phyloP scores from a whole-genome alignment of 2,797 vertebrate species.

The Rhadinocentrus ornatus region DNA sequence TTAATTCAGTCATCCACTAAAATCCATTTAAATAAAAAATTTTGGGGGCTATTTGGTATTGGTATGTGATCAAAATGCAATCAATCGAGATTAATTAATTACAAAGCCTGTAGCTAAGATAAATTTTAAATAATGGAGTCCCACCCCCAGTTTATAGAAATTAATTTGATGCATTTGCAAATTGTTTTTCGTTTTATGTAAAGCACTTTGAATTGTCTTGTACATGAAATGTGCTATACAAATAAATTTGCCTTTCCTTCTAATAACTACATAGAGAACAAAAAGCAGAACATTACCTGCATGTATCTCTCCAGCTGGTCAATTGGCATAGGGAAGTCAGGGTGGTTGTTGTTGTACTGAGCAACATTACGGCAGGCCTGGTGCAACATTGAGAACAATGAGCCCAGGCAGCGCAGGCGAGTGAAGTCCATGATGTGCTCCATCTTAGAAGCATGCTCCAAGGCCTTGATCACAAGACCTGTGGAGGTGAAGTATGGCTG shows the following conservation, averaged over 20 bases:
- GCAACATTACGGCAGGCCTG: slow-evolving; percentile 97
- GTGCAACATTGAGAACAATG: slow-evolving; percentile 97
- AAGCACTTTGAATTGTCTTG: too few relatives aligned
- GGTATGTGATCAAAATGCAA: too few relatives aligned
- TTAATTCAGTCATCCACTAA: too few relatives aligned
- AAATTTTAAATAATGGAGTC: too few relatives aligned
- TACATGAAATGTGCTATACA: too few relatives aligned
- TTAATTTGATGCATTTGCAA: neutral
- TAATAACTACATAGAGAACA: neutral
- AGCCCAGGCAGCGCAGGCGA: slow-evolving; percentile 93
- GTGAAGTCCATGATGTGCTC: slow-evolving; percentile 99
- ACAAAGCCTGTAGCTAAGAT: too few relatives aligned
- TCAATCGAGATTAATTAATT: too few relatives aligned
- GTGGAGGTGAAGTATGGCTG: slow-evolving; percentile 98
- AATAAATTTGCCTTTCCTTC: too few relatives aligned
- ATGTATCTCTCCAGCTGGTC: slow-evolving; percentile 97
- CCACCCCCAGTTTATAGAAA: neutral
- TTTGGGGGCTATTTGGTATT: too few relatives aligned
- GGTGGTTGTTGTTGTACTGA: slow-evolving; percentile 98
- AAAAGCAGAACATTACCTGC: slow-evolving; percentile 84
- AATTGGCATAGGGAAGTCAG: slow-evolving; percentile 96
- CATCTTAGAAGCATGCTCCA: slow-evolving; percentile 96
- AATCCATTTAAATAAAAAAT: too few relatives aligned
- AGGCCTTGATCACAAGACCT: slow-evolving; percentile 95
- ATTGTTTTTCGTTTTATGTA: too few relatives aligned